phyloP scores from a whole-genome alignment of 2,113 vertebrate genomes.

The Nothobranchius furzeri region DNA sequence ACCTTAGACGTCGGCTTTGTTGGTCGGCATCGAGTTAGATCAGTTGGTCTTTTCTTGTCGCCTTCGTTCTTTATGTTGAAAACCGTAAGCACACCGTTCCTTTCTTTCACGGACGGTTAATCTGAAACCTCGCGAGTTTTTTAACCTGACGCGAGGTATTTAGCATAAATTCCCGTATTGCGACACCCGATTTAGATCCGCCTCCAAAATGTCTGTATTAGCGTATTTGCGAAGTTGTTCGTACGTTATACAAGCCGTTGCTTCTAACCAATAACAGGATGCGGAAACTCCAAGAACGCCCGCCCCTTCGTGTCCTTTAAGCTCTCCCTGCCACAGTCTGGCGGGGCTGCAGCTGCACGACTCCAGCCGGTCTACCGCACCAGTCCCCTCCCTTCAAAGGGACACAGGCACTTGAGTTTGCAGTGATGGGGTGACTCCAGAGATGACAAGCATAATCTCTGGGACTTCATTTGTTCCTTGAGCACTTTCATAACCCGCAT shows the following conservation, averaged over 20 bases:
- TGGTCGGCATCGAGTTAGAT: not conserved
- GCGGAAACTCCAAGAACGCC: conserved; percentile 22
- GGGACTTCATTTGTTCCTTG: not conserved
- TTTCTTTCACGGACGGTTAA: not conserved
- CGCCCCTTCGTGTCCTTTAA: conserved; percentile 51
- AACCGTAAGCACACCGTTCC: not conserved
- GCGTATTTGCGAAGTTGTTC: conserved; percentile 54
- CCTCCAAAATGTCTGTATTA: conserved; percentile 31
- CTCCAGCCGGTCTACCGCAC: conserved; percentile 46
- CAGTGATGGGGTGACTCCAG: not conserved
- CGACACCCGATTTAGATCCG: not conserved
- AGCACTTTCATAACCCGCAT: not conserved
- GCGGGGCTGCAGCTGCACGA: conserved; percentile 16
- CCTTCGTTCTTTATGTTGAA: conserved; percentile 13
- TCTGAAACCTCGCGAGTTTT: not conserved
- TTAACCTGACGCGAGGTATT: rapidly evolving
- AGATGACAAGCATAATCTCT: conserved; percentile 9
- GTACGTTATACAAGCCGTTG: conserved; percentile 37
- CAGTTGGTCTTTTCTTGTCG: conserved; percentile 13
- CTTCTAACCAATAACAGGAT: conserved; percentile 57
- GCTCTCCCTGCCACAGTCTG: conserved; percentile 5
- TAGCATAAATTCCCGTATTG: not conserved
- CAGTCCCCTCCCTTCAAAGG: conserved; percentile 30
- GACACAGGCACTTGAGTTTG: not conserved
- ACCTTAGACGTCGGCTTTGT: conserved; percentile 4